Base-by-base conservation (phyloP, 2,888 invertebrate species). In the Scaeva pyrastri region DNA sequence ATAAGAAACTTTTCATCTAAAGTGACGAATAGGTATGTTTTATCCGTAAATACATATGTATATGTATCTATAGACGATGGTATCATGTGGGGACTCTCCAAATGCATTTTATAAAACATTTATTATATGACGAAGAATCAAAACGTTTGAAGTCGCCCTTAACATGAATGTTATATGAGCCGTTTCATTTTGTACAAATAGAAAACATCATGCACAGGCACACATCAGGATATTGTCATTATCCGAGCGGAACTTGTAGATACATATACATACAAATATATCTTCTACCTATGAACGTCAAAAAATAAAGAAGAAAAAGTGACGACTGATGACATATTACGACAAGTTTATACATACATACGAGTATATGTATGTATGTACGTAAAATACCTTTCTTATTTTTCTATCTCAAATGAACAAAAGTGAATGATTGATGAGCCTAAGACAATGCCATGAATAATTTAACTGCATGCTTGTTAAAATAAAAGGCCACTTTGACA, bases 341-440 rank as follows among this genome's bases (percentile, higher is more conserved):
- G 8, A 52, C 23, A 52, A 52, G 26, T 31, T 45, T 7, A 11
- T 16, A 48, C 11, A 26, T 19, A 45, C n/a, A 31, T 31, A 31
- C 31, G 31, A 31, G 6, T 31, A 31, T 31, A 31, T n/a, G n/a
- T n/a, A n/a, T n/a, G n/a, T n/a, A n/a, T n/a, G n/a, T n/a, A n/a
- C n/a, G 8, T 3, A 31, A 31, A 31, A 36, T 66, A 66, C 41
- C 64, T 31, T 43, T 45, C 11, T 26, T 66, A 48, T 60, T 60
- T 60, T 60, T 66, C 21, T 56, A 60, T 78, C 26, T 36, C 12
- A 43, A 58, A 72, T 55, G 66, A 60, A 62, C 50, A 68, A n/a
- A 64, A 31, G 71, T 85, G 84, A 85, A 85, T 85, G 80, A 85
- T 80, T 85, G 80, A 85, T 85, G 84, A 72, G 21, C 52, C 26